Percentiles rank a stretch among this genome's conserved stretches.
These are phyloP conservation scores for Rafetus swinhoei DNA, from an alignment of 2,113 vertebrate genomes.

Conservation along the genomic window DNA sequence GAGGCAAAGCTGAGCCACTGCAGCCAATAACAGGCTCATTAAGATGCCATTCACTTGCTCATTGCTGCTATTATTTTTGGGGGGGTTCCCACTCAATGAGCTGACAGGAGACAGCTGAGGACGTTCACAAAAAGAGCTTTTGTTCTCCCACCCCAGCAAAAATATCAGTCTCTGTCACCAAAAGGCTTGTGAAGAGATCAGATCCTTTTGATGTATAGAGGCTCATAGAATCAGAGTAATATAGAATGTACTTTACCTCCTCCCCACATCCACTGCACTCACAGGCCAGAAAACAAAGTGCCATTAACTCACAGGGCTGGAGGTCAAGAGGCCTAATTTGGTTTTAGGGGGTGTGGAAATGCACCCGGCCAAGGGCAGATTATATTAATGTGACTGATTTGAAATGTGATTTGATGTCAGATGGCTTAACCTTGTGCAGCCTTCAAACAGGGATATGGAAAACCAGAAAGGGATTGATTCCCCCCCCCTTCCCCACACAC, in stretches of 20 bases:
- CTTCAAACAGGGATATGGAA: background rate
- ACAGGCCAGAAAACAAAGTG: background rate
- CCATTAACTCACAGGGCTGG: background rate
- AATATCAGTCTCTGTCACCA: background rate
- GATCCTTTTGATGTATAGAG: background rate
- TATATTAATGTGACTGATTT: background rate
- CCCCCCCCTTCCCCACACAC: background rate
- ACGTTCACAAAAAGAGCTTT: background rate
- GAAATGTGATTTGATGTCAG: background rate
- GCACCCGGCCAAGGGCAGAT: background rate
- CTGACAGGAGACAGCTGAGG: background rate
- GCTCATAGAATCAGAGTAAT: too few relatives aligned
- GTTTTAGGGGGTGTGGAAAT: rapidly evolving
- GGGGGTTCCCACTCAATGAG: background rate
- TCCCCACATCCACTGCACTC: background rate
- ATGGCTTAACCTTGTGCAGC: background rate
- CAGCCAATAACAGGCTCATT: rapidly evolving
- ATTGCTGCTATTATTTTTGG: background rate
- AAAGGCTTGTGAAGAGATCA: background rate
- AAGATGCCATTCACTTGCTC: background rate
- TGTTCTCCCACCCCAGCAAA: background rate
- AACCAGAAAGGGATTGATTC: background rate
- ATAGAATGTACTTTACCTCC: background rate
- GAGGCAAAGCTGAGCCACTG: rapidly evolving
- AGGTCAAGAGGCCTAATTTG: background rate